phyloP scores from a whole-genome alignment of 1,140 invertebrate genomes.

The Episyrphus balteatus region DNA sequence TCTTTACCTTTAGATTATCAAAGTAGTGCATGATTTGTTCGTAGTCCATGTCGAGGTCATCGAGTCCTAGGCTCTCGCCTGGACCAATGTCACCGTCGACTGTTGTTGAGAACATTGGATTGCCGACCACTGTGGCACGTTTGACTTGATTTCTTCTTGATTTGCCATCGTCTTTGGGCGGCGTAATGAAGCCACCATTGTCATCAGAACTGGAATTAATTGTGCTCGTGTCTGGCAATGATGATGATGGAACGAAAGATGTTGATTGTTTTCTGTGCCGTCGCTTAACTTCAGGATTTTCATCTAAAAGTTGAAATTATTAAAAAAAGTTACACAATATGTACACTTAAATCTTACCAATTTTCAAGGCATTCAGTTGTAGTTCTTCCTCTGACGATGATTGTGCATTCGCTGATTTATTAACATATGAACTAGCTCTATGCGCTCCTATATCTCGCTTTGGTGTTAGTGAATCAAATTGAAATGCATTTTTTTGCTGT shows the following conservation, averaged over 20 bases:
- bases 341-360: neutral
- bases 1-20: conserved; percentile 90
- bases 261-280: neutral
- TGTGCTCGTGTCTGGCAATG: neutral
- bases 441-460: conserved; percentile 27
- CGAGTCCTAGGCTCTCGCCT: conserved; percentile 51
- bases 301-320: neutral
- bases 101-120: conserved; percentile 65
- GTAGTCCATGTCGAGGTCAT: conserved; percentile 87
- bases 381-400: neutral
- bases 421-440: conserved; percentile 1
- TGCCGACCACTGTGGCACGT: conserved; percentile 72
- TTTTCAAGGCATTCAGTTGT: neutral
- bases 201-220: conserved; percentile 5
- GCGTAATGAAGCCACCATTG: conserved; percentile 12
- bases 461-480: conserved; percentile 36
- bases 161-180: conserved; percentile 21
- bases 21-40: conserved; percentile 96
- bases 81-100: conserved; percentile 36
- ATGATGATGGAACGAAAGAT: neutral
- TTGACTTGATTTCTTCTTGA: conserved; percentile 49
- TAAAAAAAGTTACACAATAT: too few species aligned
- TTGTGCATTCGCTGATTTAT: neutral
- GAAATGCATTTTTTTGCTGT: conserved; percentile 33
- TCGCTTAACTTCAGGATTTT: neutral